These are phyloP conservation scores for Galeopterus variegatus DNA, from an alignment of 2,113 vertebrate genomes.

Conservation along the genomic window DNA sequence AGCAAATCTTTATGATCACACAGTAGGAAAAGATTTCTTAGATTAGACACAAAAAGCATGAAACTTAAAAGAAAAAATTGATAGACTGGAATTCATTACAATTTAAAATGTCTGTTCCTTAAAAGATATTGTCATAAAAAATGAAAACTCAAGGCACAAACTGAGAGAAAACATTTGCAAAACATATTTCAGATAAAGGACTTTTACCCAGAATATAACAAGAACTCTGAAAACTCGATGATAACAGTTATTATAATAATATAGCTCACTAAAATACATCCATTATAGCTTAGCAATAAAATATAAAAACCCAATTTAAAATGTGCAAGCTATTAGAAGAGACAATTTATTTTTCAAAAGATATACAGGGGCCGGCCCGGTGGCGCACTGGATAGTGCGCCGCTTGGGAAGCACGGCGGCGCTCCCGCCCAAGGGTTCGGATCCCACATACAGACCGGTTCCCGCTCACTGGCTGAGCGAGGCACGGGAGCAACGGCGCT, in stretches of 20 bases:
- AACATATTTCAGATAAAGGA: background rate
- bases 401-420: too few species aligned
- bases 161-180: background rate
- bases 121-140: background rate
- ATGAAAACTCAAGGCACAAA: background rate
- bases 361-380: too few species aligned
- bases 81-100: background rate
- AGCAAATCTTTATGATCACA: background rate
- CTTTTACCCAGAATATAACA: background rate
- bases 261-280: conserved; percentile 5
- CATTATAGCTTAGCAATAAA: background rate
- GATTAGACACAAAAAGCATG: background rate
- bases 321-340: background rate
- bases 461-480: too few species aligned
- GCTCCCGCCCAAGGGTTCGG: too few species aligned
- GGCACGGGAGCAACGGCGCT: too few species aligned
- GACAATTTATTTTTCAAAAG: background rate
- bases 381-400: too few species aligned
- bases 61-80: background rate
- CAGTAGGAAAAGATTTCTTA: background rate
- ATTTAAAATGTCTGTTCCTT: conserved; percentile 10
- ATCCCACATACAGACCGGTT: too few species aligned
- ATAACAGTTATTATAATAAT: background rate
- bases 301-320: background rate
- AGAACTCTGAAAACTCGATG: background rate